Evolutionary conservation across 2,113 vertebrate genomes (phyloP).

Genomic region (Hassar affinis): DNA sequence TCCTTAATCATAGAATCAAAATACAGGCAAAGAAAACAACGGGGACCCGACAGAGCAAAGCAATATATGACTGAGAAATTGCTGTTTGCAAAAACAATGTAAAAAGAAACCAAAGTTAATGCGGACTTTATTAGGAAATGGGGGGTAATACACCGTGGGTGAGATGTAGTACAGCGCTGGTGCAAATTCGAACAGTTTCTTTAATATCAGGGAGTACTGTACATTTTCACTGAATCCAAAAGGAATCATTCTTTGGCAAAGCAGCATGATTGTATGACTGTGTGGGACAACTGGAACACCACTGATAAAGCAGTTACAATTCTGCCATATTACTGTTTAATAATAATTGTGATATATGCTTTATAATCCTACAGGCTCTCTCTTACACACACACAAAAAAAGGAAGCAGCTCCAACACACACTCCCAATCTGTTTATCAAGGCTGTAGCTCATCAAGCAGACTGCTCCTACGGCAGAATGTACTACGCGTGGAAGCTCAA

Average conservation of each 20-base stretch:
- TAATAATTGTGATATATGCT: no score
- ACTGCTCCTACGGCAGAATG: not conserved
- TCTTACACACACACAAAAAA: not conserved
- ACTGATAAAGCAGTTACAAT: not conserved
- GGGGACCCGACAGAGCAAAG: not conserved
- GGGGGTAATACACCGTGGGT: not conserved
- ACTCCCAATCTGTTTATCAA: not conserved
- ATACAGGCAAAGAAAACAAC: not conserved
- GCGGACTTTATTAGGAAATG: not conserved
- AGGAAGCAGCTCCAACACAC: not conserved
- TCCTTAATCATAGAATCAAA: slow-evolving; percentile 1
- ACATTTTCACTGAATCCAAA: not conserved
- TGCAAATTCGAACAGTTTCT: no score
- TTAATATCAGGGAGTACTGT: no score
- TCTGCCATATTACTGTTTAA: not conserved
- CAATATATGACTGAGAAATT: not conserved
- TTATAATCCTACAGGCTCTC: not conserved
- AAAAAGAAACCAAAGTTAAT: not conserved
- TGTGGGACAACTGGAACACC: not conserved
- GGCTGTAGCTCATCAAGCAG: not conserved
- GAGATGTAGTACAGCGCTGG: not conserved
- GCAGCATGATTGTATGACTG: not conserved
- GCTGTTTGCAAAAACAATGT: not conserved
- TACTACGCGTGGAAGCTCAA: not conserved
- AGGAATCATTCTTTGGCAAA: not conserved